These are phyloP conservation scores for Albula goreensis DNA, from an alignment of 2,113 vertebrate genomes.

Conservation along the genomic window DNA sequence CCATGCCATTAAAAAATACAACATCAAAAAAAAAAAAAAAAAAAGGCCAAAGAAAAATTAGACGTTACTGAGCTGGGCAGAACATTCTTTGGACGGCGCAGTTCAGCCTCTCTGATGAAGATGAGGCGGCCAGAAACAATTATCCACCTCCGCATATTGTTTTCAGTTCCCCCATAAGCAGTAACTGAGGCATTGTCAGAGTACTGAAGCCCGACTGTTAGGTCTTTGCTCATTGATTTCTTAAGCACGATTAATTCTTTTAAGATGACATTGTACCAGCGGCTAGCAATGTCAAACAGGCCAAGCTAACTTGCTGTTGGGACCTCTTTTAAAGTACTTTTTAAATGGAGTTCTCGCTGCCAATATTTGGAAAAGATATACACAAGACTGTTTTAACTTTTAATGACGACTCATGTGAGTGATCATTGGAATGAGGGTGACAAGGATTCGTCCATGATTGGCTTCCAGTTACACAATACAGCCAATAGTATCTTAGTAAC, in stretches of 20 bases:
- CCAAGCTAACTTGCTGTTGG: background rate
- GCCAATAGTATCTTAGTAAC: conserved; percentile 53
- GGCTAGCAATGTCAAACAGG: background rate
- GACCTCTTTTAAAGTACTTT: background rate
- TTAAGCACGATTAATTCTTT: background rate
- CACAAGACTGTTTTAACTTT: background rate
- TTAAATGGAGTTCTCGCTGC: background rate
- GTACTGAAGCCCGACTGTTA: background rate
- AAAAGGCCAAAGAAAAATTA: background rate
- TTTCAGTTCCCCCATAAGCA: background rate
- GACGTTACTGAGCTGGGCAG: background rate
- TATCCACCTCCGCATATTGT: background rate
- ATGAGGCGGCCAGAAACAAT: background rate
- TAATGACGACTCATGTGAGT: conserved; percentile 41
- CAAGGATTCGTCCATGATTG: conserved; percentile 53
- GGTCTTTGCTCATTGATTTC: background rate
- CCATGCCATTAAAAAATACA: background rate
- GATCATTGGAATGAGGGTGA: conserved; percentile 40
- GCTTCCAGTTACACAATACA: conserved; percentile 49
- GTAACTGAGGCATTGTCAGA: background rate
- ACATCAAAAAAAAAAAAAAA: no score
- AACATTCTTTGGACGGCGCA: background rate
- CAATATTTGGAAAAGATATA: background rate
- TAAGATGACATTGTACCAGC: background rate
- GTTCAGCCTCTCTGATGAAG: background rate